These are phyloP conservation scores for Plutomurus gul DNA, from an alignment of 1,140 invertebrate species.

Conservation along the genomic window DNA sequence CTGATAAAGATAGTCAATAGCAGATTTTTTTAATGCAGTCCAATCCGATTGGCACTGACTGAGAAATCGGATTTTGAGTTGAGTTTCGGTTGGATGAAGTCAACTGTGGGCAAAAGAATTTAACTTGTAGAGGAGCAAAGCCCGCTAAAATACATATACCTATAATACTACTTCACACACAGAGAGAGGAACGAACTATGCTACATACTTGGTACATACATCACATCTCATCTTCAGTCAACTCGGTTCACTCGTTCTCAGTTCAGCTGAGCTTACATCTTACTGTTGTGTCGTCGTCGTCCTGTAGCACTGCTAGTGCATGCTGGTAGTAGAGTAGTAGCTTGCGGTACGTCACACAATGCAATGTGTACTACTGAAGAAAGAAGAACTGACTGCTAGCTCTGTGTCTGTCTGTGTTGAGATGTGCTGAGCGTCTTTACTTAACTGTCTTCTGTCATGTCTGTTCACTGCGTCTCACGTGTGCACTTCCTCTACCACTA, in stretches of 20 bases:
- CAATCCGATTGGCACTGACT: slow-evolving; percentile 6
- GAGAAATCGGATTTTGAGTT: slow-evolving; percentile 19
- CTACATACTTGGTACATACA: not conserved
- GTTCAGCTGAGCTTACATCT: not conserved
- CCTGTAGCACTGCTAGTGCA: no score
- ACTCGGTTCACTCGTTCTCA: not conserved
- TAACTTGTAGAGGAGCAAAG: not conserved
- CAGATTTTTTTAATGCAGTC: not conserved
- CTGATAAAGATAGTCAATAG: not conserved
- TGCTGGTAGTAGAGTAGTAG: not conserved
- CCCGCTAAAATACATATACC: not conserved
- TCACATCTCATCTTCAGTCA: slow-evolving; percentile 13
- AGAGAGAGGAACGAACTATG: slow-evolving; percentile 11
- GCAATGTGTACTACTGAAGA: no score
- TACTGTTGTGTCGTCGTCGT: not conserved
- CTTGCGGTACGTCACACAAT: not conserved
- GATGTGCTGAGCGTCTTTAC: no score
- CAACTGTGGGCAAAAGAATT: slow-evolving; percentile 11
- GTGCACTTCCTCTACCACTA: no score
- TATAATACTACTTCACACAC: no score
- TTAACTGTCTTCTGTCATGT: no score
- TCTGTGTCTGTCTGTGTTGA: no score
- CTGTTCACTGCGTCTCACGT: no score
- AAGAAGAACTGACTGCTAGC: no score
- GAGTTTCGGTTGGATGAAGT: slow-evolving; percentile 16